Conservation (phyloP, 2,797 vertebrate species). For the Myripristis jacobus region DNA sequence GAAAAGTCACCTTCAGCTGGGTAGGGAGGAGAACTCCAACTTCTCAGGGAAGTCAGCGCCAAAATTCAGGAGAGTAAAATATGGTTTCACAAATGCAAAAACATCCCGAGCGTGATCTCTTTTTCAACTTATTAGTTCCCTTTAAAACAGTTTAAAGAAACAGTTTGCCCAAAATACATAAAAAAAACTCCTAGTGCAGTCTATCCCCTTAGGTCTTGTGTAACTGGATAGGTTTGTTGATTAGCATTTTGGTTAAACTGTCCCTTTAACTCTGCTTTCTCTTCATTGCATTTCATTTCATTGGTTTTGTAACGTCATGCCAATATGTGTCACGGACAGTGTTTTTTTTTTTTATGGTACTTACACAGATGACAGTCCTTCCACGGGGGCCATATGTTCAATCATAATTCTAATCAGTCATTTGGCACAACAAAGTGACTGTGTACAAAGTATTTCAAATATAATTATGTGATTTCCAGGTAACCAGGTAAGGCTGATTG, state of each 20-base stretch:
- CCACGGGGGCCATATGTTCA: slow-evolving; percentile 1
- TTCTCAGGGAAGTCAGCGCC: slow-evolving; percentile 2
- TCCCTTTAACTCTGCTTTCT: too few species aligned
- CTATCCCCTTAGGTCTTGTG: too few species aligned
- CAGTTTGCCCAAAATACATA: too few species aligned
- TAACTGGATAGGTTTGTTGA: too few species aligned
- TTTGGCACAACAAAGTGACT: slow-evolving; percentile 31
- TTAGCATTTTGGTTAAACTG: too few species aligned
- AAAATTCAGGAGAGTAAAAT: slow-evolving; percentile 13
- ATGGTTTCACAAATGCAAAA: background rate
- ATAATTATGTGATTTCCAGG: slow-evolving; percentile 59
- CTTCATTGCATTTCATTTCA: background rate
- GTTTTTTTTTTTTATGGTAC: background rate
- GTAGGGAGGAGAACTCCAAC: slow-evolving; percentile 12
- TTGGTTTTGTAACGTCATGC: background rate
- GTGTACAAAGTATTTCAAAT: slow-evolving; percentile 27
- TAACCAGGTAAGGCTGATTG: slow-evolving; percentile 68
- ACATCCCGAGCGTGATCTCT: too few species aligned
- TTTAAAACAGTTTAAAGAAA: too few species aligned
- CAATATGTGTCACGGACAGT: background rate
- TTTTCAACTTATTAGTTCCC: too few species aligned
- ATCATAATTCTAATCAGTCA: slow-evolving; percentile 36
- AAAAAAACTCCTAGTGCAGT: too few species aligned
- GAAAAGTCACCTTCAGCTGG: slow-evolving; percentile 56
- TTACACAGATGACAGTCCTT: background rate